Evolutionary conservation across 2,888 invertebrate species (phyloP), one percentile per base, ranked within the genome.

Genomic region (Beris morrisii): DNA sequence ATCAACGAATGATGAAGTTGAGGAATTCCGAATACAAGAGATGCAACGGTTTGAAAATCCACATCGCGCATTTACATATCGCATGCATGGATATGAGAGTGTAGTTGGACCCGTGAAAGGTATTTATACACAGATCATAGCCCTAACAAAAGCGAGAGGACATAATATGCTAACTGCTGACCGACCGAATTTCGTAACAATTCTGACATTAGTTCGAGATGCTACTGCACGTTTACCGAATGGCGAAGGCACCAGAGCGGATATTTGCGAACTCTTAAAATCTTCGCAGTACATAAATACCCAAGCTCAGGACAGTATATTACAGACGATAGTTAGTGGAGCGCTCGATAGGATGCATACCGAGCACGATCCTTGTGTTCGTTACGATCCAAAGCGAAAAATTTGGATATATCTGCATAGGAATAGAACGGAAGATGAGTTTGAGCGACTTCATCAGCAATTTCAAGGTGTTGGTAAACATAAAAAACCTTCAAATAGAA

Each of bases 401-500:
- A 87, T 94, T 38, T 97, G 97, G 97, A 92, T 96, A n/a, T 97
- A 97, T 79, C 82, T 97, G 65, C 96, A 97, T 78, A 85, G 95
- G 66, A 86, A 88, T 75, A 79, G 85, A 55, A 81, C 80, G 0
- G 85, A 85, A 73, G 82, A 82, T 53, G 85, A 86, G 72, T 85
- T 86, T 70, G 89, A 89, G 77, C 82, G 86, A 72, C 84, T 88
- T 71, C 89, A 89, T 75, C 87, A 88, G 69, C 87, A 88, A 73
- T 83, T 84, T 66, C 88, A 88, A 75, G 85, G 85, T 38, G 79
- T 85, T 69, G 84, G 85, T 31, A 88, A 87, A 73, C 82, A 81
- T 5, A 84, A 84, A 59, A 81, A 81, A 67, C 73, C 75, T 44
- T 71, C 74, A 28, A 78, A 74, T 63, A 72, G 75, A 13, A 75